These are phyloP conservation scores for Dicerorhinus sumatrensis DNA, from an alignment of 2,113 vertebrate species.

Conservation along the genomic window DNA sequence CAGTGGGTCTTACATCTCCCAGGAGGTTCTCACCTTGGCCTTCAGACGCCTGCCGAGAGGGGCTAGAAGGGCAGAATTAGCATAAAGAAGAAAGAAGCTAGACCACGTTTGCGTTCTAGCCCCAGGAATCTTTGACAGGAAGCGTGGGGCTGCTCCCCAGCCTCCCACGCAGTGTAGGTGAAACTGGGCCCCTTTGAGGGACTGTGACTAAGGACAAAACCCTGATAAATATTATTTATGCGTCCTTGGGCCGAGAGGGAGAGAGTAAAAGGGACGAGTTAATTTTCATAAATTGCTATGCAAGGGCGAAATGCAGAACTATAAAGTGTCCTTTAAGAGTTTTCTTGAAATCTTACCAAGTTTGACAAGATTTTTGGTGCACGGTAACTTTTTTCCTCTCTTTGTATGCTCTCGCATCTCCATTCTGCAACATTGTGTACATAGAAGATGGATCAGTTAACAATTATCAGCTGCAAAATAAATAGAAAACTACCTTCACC, in stretches of 20 bases:
- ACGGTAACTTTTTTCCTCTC: neutral
- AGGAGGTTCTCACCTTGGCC: constrained; percentile 78
- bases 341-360: constrained; percentile 52
- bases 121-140: constrained; percentile 68
- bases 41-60: constrained; percentile 16
- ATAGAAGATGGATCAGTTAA: constrained; percentile 18
- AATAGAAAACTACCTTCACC: neutral
- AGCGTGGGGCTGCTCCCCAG: constrained; percentile 68
- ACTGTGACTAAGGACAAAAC: constrained; percentile 73
- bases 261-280: constrained; percentile 33
- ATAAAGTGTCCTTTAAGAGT: constrained; percentile 21
- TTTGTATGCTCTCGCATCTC: neutral
- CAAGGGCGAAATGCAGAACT: neutral
- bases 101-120: neutral
- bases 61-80: constrained; percentile 33
- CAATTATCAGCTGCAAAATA: constrained; percentile 27
- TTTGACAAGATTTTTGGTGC: constrained; percentile 56
- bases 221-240: constrained; percentile 63
- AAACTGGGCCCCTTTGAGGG: constrained; percentile 71
- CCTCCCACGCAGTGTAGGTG: constrained; percentile 77
- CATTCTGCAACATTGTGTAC: neutral
- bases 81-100: constrained; percentile 45
- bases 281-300: constrained; percentile 52
- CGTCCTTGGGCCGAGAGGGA: constrained; percentile 25
- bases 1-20: constrained; percentile 10